Conservation (phyloP, 2,888 invertebrate genomes). For the Drosophila melanosoma region DNA sequence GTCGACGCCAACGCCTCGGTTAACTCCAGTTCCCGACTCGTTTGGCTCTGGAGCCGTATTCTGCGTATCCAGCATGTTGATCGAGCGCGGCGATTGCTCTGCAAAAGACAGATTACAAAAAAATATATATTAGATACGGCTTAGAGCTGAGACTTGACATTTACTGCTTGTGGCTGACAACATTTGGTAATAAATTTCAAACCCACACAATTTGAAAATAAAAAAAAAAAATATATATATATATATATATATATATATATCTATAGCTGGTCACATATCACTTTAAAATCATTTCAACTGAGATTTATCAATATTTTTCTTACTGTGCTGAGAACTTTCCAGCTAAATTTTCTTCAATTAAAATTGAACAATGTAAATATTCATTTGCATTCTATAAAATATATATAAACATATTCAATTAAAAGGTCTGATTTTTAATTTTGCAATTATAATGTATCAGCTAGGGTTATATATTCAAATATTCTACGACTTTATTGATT, state of each 20-base stretch:
- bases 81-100: slow-evolving; percentile 92
- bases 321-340: no score
- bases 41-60: slow-evolving; percentile 85
- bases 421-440: neutral
- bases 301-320: neutral
- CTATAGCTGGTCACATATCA: neutral
- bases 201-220: neutral
- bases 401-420: neutral
- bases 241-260: neutral
- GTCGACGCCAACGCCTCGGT: slow-evolving; percentile 26
- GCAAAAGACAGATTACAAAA: slow-evolving; percentile 46
- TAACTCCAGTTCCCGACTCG: slow-evolving; percentile 45
- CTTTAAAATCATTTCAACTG: neutral
- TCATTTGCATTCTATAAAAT: neutral
- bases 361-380: neutral
- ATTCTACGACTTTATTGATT: neutral
- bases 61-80: slow-evolving; percentile 85
- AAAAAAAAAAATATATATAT: no score
- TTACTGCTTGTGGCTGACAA: neutral
- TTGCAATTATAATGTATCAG: neutral
- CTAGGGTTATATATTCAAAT: neutral
- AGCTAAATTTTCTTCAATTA: neutral
- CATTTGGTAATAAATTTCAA: neutral
- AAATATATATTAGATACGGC: neutral
- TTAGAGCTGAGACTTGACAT: neutral